Evolutionary conservation across 2,888 invertebrate genomes (phyloP).

Genomic region (Thecocarcelia acutangulata): DNA sequence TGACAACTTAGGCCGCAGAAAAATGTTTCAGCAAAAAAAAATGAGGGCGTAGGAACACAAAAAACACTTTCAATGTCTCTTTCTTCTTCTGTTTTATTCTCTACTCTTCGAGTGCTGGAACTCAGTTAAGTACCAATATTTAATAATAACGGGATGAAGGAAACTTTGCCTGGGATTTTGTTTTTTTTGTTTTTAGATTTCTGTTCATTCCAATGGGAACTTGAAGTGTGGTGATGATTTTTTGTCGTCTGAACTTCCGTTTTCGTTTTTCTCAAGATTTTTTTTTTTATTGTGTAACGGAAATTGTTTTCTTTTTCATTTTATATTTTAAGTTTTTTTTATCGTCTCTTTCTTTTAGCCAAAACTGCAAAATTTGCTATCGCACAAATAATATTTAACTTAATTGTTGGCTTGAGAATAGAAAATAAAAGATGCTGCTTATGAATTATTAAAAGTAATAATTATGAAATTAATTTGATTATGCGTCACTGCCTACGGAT

Average conservation of each 20-base stretch:
- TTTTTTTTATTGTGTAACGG: slow-evolving; percentile 21
- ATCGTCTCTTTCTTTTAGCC: slow-evolving; percentile 9
- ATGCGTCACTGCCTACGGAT: neutral
- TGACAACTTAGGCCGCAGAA: slow-evolving; percentile 41
- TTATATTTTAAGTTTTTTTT: slow-evolving; percentile 32
- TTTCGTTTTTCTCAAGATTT: slow-evolving; percentile 34
- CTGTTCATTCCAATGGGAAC: neutral
- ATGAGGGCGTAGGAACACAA: slow-evolving; percentile 5
- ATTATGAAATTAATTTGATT: slow-evolving; percentile 35
- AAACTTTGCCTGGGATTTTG: slow-evolving; percentile 1
- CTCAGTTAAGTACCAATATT: slow-evolving; percentile 61
- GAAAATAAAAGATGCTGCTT: slow-evolving; percentile 1
- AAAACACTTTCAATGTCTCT: slow-evolving; percentile 43
- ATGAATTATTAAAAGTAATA: slow-evolving; percentile 21
- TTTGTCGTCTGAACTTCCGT: slow-evolving; percentile 52
- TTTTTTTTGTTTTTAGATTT: too few relatives aligned
- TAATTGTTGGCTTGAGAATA: slow-evolving; percentile 18
- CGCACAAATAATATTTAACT: slow-evolving; percentile 27
- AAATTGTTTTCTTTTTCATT: slow-evolving; percentile 41
- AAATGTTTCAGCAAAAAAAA: neutral
- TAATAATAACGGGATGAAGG: slow-evolving; percentile 42
- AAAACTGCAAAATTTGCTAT: slow-evolving; percentile 30
- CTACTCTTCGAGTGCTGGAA: slow-evolving; percentile 40
- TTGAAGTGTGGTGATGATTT: slow-evolving; percentile 31
- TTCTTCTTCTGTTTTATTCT: neutral